Percentiles rank a stretch among this genome's conserved stretches.
Evolutionary conservation across 2,113 vertebrate genomes (phyloP).

Genomic region (Micronycteris hirsuta): DNA sequence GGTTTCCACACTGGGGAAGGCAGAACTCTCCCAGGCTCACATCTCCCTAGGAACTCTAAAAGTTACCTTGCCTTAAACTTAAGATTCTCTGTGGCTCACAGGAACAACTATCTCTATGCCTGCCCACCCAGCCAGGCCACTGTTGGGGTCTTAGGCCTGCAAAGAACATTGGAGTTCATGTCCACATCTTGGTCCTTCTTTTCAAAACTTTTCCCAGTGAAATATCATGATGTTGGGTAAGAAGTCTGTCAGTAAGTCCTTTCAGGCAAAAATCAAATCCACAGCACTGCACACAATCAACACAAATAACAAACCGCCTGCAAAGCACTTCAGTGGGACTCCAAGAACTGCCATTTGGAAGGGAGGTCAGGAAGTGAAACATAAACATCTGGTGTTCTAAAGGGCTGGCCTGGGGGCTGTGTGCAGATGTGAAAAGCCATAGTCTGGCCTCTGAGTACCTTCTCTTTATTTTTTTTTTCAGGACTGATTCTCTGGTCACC

Average conservation of each 20-base stretch:
- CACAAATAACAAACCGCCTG: slow-evolving; percentile 70
- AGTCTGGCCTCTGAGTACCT: not conserved
- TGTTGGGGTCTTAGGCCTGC: not conserved
- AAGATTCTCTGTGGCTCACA: not conserved
- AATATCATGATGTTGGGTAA: slow-evolving; percentile 58
- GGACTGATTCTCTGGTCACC: slow-evolving; percentile 27
- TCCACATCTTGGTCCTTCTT: slow-evolving; percentile 16
- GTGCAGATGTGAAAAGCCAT: slow-evolving; percentile 52
- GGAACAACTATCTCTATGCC: not conserved
- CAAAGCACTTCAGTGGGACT: slow-evolving; percentile 54
- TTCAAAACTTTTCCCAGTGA: slow-evolving; percentile 49
- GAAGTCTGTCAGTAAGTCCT: slow-evolving; percentile 60
- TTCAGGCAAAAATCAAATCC: slow-evolving; percentile 58
- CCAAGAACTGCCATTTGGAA: slow-evolving; percentile 63
- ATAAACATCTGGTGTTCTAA: slow-evolving; percentile 64
- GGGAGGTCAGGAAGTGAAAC: slow-evolving; percentile 64
- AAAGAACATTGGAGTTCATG: not conserved
- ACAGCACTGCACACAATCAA: slow-evolving; percentile 57
- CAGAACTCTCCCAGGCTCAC: not conserved
- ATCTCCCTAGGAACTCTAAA: not conserved
- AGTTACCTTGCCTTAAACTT: not conserved
- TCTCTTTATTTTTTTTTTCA: not conserved
- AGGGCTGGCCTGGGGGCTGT: slow-evolving; percentile 40
- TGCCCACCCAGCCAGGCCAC: not conserved
- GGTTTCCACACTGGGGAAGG: not conserved